Evolutionary conservation across 2,888 invertebrate species (phyloP), one percentile per base, ranked within the genome.

Genomic region (Phengaris alcon): DNA sequence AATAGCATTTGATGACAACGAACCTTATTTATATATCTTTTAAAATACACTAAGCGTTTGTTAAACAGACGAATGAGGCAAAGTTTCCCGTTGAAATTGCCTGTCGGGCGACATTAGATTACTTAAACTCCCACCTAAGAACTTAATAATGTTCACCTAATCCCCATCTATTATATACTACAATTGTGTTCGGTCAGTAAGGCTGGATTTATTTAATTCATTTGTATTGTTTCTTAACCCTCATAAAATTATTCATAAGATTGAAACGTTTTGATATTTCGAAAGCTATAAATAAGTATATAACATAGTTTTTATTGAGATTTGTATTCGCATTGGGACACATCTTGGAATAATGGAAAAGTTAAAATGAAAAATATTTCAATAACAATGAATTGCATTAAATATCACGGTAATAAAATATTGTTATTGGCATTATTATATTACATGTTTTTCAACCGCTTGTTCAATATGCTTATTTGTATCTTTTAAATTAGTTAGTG

Each of bases 61-160:
- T 75, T 75, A 76, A 75, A 76, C 64, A 77, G 75, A 76, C 75
- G 73, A 51, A 59, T 64, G 74, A 46, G 68, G 64, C 64, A 54
- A 76, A 75, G 75, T 77, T 76, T 76, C 52, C 48, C 55, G 75
- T 72, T 15, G 74, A 69, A 73, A 73, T 75, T 76, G 74, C 74
- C 72, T 54, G 64, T 68, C 22, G 74, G 22, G 55, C n/a, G 55
- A 48, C 70, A 48, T 70, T 64, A 57, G 69, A 70, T 70, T 70
- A 75, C 69, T 69, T 70, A 69, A 48, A 75, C 75, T 55, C 72
- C 52, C 72, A 72, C 72, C 72, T 54, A 70, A 70, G 48, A 70
- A 51, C 51, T 48, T 70, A 70, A 48, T 70, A 70, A 51, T 70
- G 72, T 72, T 72, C 52, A 72, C 12, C 72, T 13, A 13, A 72